Conservation (phyloP, 2,113 vertebrate species). For the Daubentonia madagascariensis region DNA sequence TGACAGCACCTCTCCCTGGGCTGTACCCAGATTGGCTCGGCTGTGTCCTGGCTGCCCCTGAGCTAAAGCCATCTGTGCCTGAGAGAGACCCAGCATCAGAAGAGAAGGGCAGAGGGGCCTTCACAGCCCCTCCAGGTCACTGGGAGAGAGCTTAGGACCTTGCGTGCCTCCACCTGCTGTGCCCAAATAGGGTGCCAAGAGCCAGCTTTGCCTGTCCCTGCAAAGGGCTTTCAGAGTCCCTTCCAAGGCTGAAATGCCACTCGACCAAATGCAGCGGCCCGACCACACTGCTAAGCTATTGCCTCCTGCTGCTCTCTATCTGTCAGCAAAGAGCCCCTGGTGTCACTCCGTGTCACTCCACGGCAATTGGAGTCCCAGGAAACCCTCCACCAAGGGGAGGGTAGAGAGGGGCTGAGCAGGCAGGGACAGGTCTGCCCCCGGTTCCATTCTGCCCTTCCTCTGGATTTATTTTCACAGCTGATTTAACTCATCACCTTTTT, state of each 20-base stretch:
- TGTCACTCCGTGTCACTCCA: background rate
- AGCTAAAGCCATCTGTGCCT: conserved; percentile 66
- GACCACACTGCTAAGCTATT: background rate
- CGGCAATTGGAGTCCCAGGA: background rate
- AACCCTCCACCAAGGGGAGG: background rate
- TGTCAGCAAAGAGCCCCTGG: background rate
- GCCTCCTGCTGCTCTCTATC: background rate
- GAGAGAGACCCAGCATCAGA: conserved; percentile 19
- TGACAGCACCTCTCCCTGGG: conserved; percentile 48
- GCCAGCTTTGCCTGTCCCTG: background rate
- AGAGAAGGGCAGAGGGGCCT: background rate
- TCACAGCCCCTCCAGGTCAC: background rate
- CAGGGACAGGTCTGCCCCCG: background rate
- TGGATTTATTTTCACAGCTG: background rate
- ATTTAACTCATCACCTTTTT: background rate
- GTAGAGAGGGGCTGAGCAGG: too few relatives aligned
- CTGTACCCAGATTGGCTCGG: conserved; percentile 53
- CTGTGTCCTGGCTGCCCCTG: conserved; percentile 54
- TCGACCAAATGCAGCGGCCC: background rate
- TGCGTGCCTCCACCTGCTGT: background rate
- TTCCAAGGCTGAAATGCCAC: background rate
- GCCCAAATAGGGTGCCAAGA: background rate
- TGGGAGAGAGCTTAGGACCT: background rate
- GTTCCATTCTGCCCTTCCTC: background rate
- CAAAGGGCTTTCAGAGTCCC: background rate